phyloP scores from a whole-genome alignment of 2,797 vertebrate species.

The Vespertilio murinus region DNA sequence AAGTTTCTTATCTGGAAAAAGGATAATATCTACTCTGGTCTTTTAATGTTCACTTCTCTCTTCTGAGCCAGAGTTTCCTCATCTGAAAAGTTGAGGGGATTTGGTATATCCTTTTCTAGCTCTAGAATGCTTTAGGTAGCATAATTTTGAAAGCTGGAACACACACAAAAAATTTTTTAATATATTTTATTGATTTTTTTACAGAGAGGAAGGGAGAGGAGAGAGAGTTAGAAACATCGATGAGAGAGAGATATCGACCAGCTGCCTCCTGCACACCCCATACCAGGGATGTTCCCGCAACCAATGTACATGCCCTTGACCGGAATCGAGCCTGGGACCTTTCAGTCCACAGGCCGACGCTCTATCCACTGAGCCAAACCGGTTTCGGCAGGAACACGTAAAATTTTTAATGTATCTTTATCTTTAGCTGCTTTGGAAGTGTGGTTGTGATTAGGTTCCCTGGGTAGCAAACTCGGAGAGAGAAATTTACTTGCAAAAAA shows the following conservation, averaged over 20 bases:
- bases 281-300: no score
- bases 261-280: no score
- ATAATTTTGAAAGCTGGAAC: slow-evolving; percentile 29
- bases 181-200: no score
- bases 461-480: background rate
- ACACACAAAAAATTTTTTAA: no score
- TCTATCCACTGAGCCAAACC: no score
- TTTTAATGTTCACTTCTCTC: slow-evolving; percentile 10
- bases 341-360: no score
- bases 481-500: slow-evolving; percentile 24
- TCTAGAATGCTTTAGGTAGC: slow-evolving; percentile 10
- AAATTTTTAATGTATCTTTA: slow-evolving; percentile 1
- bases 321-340: no score
- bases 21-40: background rate
- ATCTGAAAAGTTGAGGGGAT: background rate
- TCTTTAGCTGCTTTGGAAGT: slow-evolving; percentile 17
- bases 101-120: slow-evolving; percentile 26
- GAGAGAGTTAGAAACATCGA: no score
- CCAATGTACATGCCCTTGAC: no score
- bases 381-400: no score
- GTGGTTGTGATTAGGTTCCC: background rate
- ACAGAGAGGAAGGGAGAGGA: no score
- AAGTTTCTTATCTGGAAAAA: slow-evolving; percentile 35
- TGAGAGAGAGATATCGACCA: no score
- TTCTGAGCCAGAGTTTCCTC: slow-evolving; percentile 42